Conservation (phyloP, 1,140 invertebrate genomes). For the Drosophila parvula region DNA sequence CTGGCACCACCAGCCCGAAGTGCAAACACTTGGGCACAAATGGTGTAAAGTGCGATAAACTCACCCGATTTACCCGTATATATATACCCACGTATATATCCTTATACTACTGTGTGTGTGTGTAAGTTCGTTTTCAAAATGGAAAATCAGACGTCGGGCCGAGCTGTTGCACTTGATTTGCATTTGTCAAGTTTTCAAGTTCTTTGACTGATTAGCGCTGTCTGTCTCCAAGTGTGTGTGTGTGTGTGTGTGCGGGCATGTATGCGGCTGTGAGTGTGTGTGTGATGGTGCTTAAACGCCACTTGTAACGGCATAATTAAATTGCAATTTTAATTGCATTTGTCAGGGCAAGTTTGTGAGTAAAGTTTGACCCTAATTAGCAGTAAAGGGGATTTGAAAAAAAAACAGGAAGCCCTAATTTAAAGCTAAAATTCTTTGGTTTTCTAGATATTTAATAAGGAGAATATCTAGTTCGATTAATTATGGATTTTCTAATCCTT, state of each 20-base stretch:
- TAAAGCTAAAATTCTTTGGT: background rate
- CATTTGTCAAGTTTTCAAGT: constrained; percentile 44
- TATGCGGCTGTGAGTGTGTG: background rate
- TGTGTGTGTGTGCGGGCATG: background rate
- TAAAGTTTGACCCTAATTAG: constrained; percentile 14
- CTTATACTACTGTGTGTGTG: background rate
- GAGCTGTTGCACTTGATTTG: constrained; percentile 51
- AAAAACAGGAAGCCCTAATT: background rate
- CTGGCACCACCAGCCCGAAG: constrained; percentile 14
- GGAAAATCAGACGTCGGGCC: constrained; percentile 28
- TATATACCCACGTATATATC: background rate
- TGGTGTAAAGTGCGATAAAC: constrained; percentile 50
- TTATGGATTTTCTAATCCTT: background rate
- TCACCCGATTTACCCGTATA: constrained; percentile 4
- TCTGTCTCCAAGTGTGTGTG: background rate
- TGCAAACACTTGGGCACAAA: constrained; percentile 38
- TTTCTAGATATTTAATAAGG: background rate
- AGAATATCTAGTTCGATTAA: too few species aligned
- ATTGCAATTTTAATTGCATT: constrained; percentile 38
- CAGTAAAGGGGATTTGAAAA: background rate
- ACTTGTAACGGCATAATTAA: constrained; percentile 41
- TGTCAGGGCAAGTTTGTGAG: constrained; percentile 9
- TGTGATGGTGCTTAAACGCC: constrained; percentile 3
- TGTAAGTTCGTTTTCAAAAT: constrained; percentile 5
- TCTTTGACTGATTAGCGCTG: constrained; percentile 47